Evolutionary conservation across 1,140 invertebrate genomes (phyloP).

Genomic region (Conus ventricosus): DNA sequence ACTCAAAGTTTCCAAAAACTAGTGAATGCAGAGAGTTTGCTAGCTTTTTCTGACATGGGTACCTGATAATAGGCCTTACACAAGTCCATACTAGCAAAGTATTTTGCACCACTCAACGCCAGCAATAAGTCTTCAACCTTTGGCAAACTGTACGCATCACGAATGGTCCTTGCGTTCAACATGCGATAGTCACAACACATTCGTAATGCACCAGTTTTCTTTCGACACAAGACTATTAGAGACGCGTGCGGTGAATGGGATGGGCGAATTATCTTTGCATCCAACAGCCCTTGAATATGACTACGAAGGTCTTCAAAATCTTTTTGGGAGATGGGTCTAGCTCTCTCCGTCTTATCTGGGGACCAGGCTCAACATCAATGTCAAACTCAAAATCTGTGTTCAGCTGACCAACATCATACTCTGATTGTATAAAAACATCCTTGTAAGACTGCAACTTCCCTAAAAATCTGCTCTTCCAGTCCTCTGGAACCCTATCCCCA

Average conservation of each 20-base stretch:
- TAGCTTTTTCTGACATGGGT: slow-evolving; percentile 8
- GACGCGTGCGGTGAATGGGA: background rate
- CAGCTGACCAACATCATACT: too few relatives aligned
- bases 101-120: background rate
- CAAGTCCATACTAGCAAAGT: background rate
- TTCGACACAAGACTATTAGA: slow-evolving; percentile 9
- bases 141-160: background rate
- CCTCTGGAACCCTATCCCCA: background rate
- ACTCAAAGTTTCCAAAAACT: background rate
- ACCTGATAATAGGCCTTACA: slow-evolving; percentile 19
- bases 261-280: slow-evolving; percentile 18
- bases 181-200: slow-evolving; percentile 17
- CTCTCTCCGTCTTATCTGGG: slow-evolving; percentile 23
- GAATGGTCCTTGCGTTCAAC: background rate
- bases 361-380: slow-evolving; percentile 11
- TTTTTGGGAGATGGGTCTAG: background rate
- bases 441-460: background rate
- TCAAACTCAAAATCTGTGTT: background rate
- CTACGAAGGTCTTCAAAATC: slow-evolving; percentile 13
- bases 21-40: background rate
- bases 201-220: background rate
- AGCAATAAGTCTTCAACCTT: slow-evolving; percentile 19
- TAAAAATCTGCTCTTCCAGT: background rate
- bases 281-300: slow-evolving; percentile 22
- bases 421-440: background rate